A percentile compares a stretch with the other conserved stretches of the same genome.
Evolutionary conservation across 2,113 vertebrate species (phyloP).

Genomic region (Aldabrachelys gigantea): DNA sequence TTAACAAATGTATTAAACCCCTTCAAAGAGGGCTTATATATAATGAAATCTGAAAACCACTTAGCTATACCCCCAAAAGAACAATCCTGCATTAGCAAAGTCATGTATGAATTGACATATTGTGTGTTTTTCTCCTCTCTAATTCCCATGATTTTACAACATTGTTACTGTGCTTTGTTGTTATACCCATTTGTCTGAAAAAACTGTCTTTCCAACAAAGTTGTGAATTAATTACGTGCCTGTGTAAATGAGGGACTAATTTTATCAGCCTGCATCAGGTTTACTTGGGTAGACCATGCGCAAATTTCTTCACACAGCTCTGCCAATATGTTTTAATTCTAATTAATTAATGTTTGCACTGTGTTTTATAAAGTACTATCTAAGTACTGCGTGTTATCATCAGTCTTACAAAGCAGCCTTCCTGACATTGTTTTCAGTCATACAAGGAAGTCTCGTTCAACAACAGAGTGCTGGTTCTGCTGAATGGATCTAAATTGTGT

Average conservation of each 20-base stretch:
- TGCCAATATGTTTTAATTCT: neutral
- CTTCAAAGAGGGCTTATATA: neutral
- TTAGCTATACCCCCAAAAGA: neutral
- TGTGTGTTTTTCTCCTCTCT: neutral
- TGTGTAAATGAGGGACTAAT: neutral
- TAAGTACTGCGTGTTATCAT: neutral
- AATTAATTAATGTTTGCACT: neutral
- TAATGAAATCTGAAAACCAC: neutral
- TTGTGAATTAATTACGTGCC: neutral
- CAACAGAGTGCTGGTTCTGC: neutral
- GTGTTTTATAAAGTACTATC: neutral
- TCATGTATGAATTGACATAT: neutral
- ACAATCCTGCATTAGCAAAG: neutral
- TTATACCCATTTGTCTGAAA: neutral
- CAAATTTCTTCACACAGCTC: neutral
- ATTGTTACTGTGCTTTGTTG: neutral
- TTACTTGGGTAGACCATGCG: neutral
- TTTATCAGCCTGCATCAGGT: neutral
- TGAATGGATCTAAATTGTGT: neutral
- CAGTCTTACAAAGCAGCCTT: neutral
- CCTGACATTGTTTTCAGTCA: neutral
- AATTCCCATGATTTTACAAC: neutral
- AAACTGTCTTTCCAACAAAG: neutral
- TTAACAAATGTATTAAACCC: neutral
- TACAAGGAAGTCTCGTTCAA: neutral